Evolutionary conservation across 2,888 invertebrate genomes (phyloP).

Genomic region (Diplazon laetatorius): DNA sequence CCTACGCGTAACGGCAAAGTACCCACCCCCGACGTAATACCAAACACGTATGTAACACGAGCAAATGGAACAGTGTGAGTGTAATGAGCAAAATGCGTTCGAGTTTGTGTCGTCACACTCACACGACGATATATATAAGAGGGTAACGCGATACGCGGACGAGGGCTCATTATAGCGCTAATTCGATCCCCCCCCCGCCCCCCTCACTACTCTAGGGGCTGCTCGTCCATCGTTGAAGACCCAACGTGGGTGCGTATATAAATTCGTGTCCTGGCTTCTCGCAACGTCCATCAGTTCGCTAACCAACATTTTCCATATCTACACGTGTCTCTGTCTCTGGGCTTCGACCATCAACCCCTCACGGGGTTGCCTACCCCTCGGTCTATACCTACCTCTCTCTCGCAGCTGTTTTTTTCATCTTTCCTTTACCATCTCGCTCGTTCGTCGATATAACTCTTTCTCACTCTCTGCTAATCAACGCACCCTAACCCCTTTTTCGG

Average conservation of each 20-base stretch:
- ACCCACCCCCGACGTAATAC: slow-evolving; percentile 38
- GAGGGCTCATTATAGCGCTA: slow-evolving; percentile 67
- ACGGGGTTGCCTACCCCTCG: background rate
- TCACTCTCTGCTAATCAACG: slow-evolving; percentile 66
- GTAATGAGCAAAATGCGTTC: slow-evolving; percentile 1
- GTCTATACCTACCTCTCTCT: background rate
- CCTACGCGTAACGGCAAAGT: slow-evolving; percentile 64
- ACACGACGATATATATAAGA: background rate
- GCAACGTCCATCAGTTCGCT: slow-evolving; percentile 18
- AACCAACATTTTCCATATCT: slow-evolving; percentile 10
- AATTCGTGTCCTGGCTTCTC: slow-evolving; percentile 17
- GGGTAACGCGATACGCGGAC: slow-evolving; percentile 53
- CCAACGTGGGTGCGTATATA: slow-evolving; percentile 12
- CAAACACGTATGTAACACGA: slow-evolving; percentile 12
- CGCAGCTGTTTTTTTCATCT: no score
- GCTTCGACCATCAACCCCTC: slow-evolving; percentile 2
- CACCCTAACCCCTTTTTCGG: slow-evolving; percentile 48
- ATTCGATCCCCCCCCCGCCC: slow-evolving; percentile 71
- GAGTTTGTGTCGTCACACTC: slow-evolving; percentile 1
- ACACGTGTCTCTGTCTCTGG: slow-evolving; percentile 11
- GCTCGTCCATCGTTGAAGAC: slow-evolving; percentile 59
- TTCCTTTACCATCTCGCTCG: background rate
- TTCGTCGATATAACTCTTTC: slow-evolving; percentile 17
- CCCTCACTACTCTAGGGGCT: slow-evolving; percentile 46
- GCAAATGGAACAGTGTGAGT: slow-evolving; percentile 10